Percentiles rank a stretch among this genome's conserved stretches.
Evolutionary conservation across 2,888 invertebrate species (phyloP).

Genomic region (Lamproptera curius): DNA sequence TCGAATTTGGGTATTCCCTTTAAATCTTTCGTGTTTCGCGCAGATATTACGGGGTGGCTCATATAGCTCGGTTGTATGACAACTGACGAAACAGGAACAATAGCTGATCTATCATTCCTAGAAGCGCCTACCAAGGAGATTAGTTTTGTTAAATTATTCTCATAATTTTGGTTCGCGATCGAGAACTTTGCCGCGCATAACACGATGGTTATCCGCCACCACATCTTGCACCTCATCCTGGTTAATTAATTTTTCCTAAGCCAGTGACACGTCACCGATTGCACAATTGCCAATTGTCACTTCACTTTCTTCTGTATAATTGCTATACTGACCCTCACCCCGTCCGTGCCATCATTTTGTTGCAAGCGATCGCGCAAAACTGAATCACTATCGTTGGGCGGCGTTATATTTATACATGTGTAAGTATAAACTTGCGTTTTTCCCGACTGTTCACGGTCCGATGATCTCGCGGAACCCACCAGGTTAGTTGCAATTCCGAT

Average conservation of each 20-base stretch:
- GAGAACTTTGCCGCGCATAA: constrained; percentile 44
- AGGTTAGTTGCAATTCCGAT: constrained; percentile 53
- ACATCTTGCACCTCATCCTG: constrained; percentile 43
- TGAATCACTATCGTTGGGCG: constrained; percentile 62
- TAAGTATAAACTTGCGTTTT: constrained; percentile 68
- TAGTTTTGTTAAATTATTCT: constrained; percentile 55
- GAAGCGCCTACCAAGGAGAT: constrained; percentile 53
- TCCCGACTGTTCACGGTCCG: constrained; percentile 66
- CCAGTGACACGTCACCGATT: constrained; percentile 40
- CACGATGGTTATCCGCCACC: constrained; percentile 50
- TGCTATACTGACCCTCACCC: constrained; percentile 36
- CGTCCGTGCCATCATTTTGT: constrained; percentile 66
- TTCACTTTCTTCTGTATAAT: constrained; percentile 54
- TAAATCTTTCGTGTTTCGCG: constrained; percentile 37
- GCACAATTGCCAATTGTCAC: constrained; percentile 40
- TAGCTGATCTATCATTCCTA: constrained; percentile 51
- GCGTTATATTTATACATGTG: constrained; percentile 75
- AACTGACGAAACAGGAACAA: constrained; percentile 59
- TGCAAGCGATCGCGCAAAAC: constrained; percentile 71
- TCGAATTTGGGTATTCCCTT: constrained; percentile 33
- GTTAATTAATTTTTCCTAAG: constrained; percentile 30
- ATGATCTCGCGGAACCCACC: constrained; percentile 45
- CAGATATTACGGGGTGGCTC: constrained; percentile 28
- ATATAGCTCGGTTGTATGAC: constrained; percentile 51
- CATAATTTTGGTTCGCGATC: constrained; percentile 46